Evolutionary conservation across 1,140 invertebrate genomes (phyloP), one percentile per base, ranked within the genome.

Genomic region (Drosophila sproati): DNA sequence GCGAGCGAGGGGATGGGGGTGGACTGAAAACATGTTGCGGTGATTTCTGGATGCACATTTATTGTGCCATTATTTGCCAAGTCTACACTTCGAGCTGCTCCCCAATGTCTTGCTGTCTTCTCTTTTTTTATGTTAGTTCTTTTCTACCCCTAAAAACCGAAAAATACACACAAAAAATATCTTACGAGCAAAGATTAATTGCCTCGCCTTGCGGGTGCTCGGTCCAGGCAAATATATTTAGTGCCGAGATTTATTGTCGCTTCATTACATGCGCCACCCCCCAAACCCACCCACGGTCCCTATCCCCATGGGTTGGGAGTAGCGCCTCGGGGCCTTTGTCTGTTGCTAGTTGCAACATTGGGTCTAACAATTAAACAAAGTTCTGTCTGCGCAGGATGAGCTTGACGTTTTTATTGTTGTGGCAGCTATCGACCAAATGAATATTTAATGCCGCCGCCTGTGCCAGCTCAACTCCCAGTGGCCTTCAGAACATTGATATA

Each of bases 191-290:
- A 87, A 87, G 83, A 87, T 87, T 87, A 87, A 87, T 87, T 87
- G 83, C 79, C 77, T 51, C 54, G 68, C 68, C 68, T 73, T 69
- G 76, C 51, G 60, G 64, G 20, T 52, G 39, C 59, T 61, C 28
- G 67, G 50, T 54, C 60, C 70, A 73, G 76, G 82, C 80, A 86
- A 79, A 87, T 88, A 87, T 88, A 87, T 87, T 87, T 87, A 83
- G 83, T 87, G 83, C 77, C 72, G 83, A 87, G 83, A 87, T 87
- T 87, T 87, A 87, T 20, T 87, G 83, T 88, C 29, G 80, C 83
- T 88, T 87, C 83, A 87, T 87, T 87, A 83, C 70, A 73, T 73
- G 55, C 43, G 32, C 56, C 37, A 10, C 41, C 43, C 29, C 35
- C 37, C 34, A 28, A 39, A 10, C 7, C 39, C 2, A 43, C 39